phyloP scores from a whole-genome alignment of 2,888 invertebrate species.

The Rhopalosiphum nymphaeae region DNA sequence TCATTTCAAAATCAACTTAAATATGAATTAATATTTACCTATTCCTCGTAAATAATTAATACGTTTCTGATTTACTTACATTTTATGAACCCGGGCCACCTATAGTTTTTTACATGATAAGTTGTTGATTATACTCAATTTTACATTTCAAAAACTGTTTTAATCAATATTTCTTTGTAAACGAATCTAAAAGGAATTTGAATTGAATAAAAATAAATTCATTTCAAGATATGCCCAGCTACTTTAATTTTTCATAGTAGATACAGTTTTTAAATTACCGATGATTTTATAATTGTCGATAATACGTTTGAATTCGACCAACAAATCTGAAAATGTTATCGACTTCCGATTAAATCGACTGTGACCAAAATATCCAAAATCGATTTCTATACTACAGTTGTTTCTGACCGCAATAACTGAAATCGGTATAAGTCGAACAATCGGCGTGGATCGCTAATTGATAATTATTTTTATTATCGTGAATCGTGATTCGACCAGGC shows the following conservation, averaged over 20 bases:
- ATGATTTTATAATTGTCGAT: neutral
- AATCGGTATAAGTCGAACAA: neutral
- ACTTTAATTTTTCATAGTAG: too few species aligned
- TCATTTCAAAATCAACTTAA: too few species aligned
- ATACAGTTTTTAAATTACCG: too few species aligned
- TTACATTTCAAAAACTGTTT: neutral
- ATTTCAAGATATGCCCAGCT: too few species aligned
- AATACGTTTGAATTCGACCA: neutral
- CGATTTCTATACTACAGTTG: neutral
- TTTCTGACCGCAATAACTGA: neutral
- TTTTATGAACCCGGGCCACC: neutral
- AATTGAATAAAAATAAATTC: too few species aligned
- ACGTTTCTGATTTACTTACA: neutral
- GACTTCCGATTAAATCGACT: neutral
- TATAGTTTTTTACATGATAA: neutral
- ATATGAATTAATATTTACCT: too few species aligned
- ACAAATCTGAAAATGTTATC: neutral
- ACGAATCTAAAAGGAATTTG: too few species aligned
- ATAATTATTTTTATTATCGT: neutral
- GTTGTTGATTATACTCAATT: neutral
- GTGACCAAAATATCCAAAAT: neutral
- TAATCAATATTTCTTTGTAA: too few species aligned
- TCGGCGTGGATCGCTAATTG: neutral
- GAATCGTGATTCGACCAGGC: neutral
- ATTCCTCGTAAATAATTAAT: neutral